Evolutionary conservation across 2,888 invertebrate genomes (phyloP).

Genomic region (Hedya salicella): DNA sequence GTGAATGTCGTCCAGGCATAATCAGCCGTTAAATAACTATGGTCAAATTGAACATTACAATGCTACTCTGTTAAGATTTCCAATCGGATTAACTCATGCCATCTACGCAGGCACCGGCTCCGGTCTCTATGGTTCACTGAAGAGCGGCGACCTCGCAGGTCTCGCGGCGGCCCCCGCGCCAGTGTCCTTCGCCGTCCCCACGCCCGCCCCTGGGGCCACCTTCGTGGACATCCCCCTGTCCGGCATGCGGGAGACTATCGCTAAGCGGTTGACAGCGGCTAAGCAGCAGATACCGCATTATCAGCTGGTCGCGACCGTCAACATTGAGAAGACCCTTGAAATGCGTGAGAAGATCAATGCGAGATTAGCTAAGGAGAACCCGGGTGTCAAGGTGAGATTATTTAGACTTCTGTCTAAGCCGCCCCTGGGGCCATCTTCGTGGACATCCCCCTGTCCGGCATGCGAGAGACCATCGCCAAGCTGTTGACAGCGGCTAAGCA

Average conservation of each 20-base stretch:
- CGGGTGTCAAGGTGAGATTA: slow-evolving; percentile 84
- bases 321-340: slow-evolving; percentile 91
- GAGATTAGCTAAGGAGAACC: slow-evolving; percentile 89
- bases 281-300: slow-evolving; percentile 99
- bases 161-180: slow-evolving; percentile 53
- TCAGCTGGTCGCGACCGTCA: slow-evolving; percentile 94
- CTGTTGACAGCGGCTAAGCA: slow-evolving; percentile 95
- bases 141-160: slow-evolving; percentile 90
- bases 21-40: too few relatives aligned
- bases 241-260: slow-evolving; percentile 94
- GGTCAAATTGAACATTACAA: too few relatives aligned
- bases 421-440: slow-evolving; percentile 56
- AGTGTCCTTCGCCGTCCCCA: slow-evolving; percentile 56
- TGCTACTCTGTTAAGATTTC: too few relatives aligned
- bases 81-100: slow-evolving; percentile 46
- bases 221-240: slow-evolving; percentile 93
- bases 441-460: slow-evolving; percentile 93
- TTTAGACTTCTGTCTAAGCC: background rate
- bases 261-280: slow-evolving; percentile 93
- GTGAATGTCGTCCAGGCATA: too few relatives aligned
- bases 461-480: slow-evolving; percentile 95
- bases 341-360: slow-evolving; percentile 92
- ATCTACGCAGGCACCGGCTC: slow-evolving; percentile 87
- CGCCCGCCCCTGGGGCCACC: slow-evolving; percentile 77
- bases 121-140: slow-evolving; percentile 93